phyloP scores from a whole-genome alignment of 1,140 invertebrate species.

The Tetragonula clypearis region DNA sequence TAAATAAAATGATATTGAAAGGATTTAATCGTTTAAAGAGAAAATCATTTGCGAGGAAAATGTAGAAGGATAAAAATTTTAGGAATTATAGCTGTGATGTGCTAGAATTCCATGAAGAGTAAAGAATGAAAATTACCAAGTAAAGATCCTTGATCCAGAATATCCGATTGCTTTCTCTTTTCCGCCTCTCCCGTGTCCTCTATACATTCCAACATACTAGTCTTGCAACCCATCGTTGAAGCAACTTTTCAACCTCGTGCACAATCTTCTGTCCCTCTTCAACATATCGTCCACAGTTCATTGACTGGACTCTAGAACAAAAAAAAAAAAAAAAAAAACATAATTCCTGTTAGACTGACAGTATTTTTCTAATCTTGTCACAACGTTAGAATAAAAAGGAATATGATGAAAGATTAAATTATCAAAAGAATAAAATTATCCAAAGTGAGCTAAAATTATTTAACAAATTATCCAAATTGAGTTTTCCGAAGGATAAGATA shows the following conservation, averaged over 20 bases:
- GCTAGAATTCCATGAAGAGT: not conserved
- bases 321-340: not conserved
- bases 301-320: conserved; percentile 11
- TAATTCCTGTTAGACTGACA: not conserved
- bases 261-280: conserved; percentile 9
- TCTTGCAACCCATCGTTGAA: conserved; percentile 62
- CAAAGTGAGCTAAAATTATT: too few relatives aligned
- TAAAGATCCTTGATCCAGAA: conserved; percentile 19
- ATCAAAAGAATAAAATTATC: too few relatives aligned
- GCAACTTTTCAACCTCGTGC: conserved; percentile 33
- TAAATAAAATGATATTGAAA: not conserved
- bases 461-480: too few relatives aligned
- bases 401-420: not conserved
- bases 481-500: not conserved
- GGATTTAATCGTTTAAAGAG: not conserved
- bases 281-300: conserved; percentile 32
- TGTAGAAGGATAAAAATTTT: not conserved
- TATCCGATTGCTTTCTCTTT: conserved; percentile 44
- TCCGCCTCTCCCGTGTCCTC: conserved; percentile 38
- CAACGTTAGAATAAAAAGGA: too few relatives aligned
- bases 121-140: conserved; percentile 35
- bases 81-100: not conserved
- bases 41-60: not conserved
- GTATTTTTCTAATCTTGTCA: not conserved
- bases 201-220: conserved; percentile 51